phyloP scores from a whole-genome alignment of 2,113 vertebrate species.

The Oplegnathus fasciatus region DNA sequence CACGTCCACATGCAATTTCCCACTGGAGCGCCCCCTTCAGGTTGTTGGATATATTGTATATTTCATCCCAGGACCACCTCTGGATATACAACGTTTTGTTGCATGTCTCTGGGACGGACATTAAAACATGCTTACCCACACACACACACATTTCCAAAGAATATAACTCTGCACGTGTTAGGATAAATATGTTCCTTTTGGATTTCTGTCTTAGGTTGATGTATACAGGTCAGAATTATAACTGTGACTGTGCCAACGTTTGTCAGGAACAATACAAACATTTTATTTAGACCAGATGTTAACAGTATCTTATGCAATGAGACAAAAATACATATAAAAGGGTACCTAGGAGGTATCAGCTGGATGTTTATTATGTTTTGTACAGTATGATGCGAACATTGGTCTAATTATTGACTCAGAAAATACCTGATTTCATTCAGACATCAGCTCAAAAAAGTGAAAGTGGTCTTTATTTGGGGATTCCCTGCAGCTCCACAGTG shows the following conservation, averaged over 20 bases:
- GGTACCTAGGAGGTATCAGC: too few relatives aligned
- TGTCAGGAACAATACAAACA: background rate
- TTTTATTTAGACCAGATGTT: too few relatives aligned
- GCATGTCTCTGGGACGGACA: background rate
- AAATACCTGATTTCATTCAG: background rate
- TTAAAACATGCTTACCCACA: too few relatives aligned
- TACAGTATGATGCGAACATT: background rate
- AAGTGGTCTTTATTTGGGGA: background rate
- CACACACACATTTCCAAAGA: background rate
- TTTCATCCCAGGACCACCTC: too few relatives aligned
- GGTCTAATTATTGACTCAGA: background rate
- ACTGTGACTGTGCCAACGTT: background rate
- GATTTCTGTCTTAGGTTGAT: background rate
- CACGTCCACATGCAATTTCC: too few relatives aligned
- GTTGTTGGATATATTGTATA: too few relatives aligned
- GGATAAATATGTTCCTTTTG: background rate
- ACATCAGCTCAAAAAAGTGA: background rate
- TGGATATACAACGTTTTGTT: too few relatives aligned
- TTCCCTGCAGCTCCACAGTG: background rate
- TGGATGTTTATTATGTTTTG: background rate
- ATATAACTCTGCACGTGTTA: background rate
- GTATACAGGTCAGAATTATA: background rate
- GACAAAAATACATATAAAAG: background rate
- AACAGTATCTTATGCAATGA: background rate
- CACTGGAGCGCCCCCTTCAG: too few relatives aligned